Percentiles rank a stretch among this genome's conserved stretches.
These are phyloP conservation scores for Crossocerus cetratus DNA, from an alignment of 2,888 invertebrate species.

Conservation along the genomic window DNA sequence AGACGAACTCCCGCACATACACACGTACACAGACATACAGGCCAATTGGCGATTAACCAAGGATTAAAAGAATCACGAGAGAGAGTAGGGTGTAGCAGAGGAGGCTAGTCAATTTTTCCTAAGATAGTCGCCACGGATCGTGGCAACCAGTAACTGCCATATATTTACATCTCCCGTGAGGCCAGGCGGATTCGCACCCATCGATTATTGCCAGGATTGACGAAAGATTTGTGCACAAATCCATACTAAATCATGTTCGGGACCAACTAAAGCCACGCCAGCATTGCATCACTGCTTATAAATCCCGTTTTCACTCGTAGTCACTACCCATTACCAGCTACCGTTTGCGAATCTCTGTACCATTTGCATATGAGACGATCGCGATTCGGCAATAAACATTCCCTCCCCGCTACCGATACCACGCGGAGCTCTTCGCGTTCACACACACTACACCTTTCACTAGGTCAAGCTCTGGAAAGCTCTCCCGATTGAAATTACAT, in stretches of 20 bases:
- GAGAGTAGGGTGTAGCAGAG: background rate
- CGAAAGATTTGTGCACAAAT: slow-evolving; percentile 52
- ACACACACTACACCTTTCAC: too few species aligned
- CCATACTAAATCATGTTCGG: slow-evolving; percentile 70
- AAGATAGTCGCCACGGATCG: background rate
- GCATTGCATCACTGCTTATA: slow-evolving; percentile 64
- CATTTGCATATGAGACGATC: too few species aligned
- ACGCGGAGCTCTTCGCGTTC: too few species aligned
- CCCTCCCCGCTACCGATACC: too few species aligned
- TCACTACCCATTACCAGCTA: slow-evolving; percentile 16
- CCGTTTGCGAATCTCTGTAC: too few species aligned
- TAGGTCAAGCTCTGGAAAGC: too few species aligned
- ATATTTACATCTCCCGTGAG: slow-evolving; percentile 1
- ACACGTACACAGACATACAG: background rate
- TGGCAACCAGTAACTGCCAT: slow-evolving; percentile 16
- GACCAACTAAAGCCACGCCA: slow-evolving; percentile 72
- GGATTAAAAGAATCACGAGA: too few species aligned
- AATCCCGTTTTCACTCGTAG: slow-evolving; percentile 41
- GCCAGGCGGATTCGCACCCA: background rate
- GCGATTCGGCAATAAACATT: too few species aligned
- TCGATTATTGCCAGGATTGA: background rate
- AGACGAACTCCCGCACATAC: background rate
- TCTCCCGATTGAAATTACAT: too few species aligned
- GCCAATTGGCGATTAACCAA: too few species aligned
- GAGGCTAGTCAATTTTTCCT: slow-evolving; percentile 1